Evolutionary conservation across 2,113 vertebrate species (phyloP).

Genomic region (Bungarus multicinctus): DNA sequence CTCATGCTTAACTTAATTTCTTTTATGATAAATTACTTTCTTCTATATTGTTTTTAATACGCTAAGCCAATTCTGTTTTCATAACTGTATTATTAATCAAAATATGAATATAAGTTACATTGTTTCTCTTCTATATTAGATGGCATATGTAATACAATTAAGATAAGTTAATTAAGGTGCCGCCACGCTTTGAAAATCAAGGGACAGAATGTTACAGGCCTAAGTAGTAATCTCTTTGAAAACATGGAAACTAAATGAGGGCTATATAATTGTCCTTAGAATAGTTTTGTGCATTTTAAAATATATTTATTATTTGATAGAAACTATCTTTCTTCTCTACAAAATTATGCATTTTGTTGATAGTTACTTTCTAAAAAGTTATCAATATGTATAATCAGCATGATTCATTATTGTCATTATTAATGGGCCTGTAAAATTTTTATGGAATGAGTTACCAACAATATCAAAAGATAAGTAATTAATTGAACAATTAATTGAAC

Average conservation of each 20-base stretch:
- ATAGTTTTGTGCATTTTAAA: not conserved
- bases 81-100: not conserved
- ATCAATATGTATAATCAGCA: not conserved
- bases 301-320: not conserved
- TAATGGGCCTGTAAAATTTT: not conserved
- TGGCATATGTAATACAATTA: not conserved
- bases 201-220: not conserved
- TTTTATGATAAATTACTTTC: not conserved
- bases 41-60: not conserved
- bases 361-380: not conserved
- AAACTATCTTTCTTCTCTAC: slow-evolving; percentile 7
- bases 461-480: not conserved
- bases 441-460: not conserved
- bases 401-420: slow-evolving; percentile 19
- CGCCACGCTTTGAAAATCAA: not conserved
- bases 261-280: not conserved
- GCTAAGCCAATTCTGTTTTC: not conserved
- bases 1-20: not conserved
- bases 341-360: not conserved
- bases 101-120: not conserved
- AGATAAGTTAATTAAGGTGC: not conserved
- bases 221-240: not conserved
- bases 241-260: not conserved
- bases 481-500: not conserved
- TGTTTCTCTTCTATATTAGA: not conserved